Evolutionary conservation across 2,797 vertebrate species (phyloP), one percentile per base, ranked within the genome.

Genomic region (Siniperca scherzeri): DNA sequence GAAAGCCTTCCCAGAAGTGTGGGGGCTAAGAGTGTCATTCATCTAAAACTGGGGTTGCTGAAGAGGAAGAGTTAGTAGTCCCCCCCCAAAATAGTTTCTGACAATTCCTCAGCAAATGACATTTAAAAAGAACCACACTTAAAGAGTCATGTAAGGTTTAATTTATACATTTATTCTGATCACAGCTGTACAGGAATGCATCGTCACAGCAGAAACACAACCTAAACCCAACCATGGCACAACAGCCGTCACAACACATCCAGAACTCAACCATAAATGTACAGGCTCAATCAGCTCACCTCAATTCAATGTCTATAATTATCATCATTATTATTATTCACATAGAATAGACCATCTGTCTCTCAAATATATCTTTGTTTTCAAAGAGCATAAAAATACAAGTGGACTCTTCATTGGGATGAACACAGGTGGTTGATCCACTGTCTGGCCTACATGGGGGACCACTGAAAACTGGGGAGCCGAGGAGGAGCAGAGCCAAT

Each of bases 311-410:
- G 77, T 88, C 79, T 88, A 90, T 60, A 85, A 79, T 81, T 85
- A 81, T 81, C 52, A 62, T 85, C 13, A 69, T 80, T 74, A 74
- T 77, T 69, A 72, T 80, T 90, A 93, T 94, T 94, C 91, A 92
- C 89, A 91, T 91, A 92, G 83, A 93, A 30, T 30, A 30, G 30
- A 92, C 87, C 88, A 86, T 89, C 85, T 89, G 89, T 94, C 88
- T 92, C 87, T 93, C 86, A 92, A 92, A 94, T 94, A 93, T 93
- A 94, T 89, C 82, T 93, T 92, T 92, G 85, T 93, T 93, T 93
- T 91, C 84, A 94, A 93, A 94, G 88, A 94, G 93, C 93, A 95
- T 92, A 94, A 94, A 94, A 95, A 95, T 95, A 94, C 92, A 92
- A 86, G 86, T 93, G 78, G 88, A 93, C 90, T 94, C 86, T 93